Evolutionary conservation across 1,140 invertebrate species (phyloP).

Genomic region (Heliconius congener): DNA sequence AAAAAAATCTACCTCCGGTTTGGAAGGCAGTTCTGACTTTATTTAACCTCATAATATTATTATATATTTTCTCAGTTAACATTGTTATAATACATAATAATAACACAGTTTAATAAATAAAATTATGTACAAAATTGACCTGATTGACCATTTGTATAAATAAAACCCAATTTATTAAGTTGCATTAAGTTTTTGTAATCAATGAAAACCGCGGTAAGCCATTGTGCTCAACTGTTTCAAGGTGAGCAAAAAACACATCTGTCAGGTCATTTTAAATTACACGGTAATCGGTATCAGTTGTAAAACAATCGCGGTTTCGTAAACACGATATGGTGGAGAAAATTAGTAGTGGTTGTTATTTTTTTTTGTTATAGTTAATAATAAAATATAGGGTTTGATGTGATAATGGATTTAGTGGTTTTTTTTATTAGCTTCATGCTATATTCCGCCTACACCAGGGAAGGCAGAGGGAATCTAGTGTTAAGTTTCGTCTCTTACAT

Average conservation of each 20-base stretch:
- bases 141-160: slow-evolving; percentile 23
- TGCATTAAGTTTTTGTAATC: slow-evolving; percentile 22
- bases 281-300: slow-evolving; percentile 38
- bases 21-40: too few species aligned
- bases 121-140: slow-evolving; percentile 7
- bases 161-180: slow-evolving; percentile 10
- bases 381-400: not conserved
- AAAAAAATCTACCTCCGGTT: too few species aligned
- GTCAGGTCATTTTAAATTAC: slow-evolving; percentile 35
- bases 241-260: slow-evolving; percentile 38
- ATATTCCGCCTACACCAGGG: too few species aligned
- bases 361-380: not conserved
- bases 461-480: too few species aligned
- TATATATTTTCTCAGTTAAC: not conserved
- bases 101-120: not conserved
- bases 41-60: not conserved
- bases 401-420: not conserved
- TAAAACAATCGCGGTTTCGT: slow-evolving; percentile 24
- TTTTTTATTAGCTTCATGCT: too few species aligned
- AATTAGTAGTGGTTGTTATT: slow-evolving; percentile 30
- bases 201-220: slow-evolving; percentile 19
- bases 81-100: not conserved
- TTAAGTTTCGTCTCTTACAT: too few species aligned
- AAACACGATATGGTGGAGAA: slow-evolving; percentile 43
- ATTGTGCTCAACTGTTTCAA: slow-evolving; percentile 35